A percentile compares a stretch with the other conserved stretches of the same genome.
Evolutionary conservation across 2,888 invertebrate species (phyloP).

Genomic region (Leptodirus hochenwartii): DNA sequence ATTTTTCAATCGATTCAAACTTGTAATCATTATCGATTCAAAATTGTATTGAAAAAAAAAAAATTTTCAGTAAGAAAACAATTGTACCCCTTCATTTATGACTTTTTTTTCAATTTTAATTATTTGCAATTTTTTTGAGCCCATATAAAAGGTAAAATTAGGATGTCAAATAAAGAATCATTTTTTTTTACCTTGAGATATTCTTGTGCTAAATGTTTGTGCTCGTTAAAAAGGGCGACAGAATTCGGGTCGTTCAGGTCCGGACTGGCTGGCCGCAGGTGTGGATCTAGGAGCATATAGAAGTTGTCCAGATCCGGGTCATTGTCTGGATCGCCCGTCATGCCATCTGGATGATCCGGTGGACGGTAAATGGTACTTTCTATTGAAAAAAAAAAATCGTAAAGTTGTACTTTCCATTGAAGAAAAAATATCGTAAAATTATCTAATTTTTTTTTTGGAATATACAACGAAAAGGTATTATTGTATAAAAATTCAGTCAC

Average conservation of each 20-base stretch:
- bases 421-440: too few species aligned
- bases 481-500: too few species aligned
- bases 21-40: not conserved
- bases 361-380: too few species aligned
- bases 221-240: conserved; percentile 71
- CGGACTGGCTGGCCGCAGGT: conserved; percentile 69
- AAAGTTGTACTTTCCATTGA: too few species aligned
- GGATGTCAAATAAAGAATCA: not conserved
- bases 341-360: conserved; percentile 1
- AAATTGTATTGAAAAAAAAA: conserved; percentile 2
- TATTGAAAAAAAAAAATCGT: too few species aligned
- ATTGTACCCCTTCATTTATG: too few species aligned
- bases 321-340: conserved; percentile 5
- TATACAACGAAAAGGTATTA: too few species aligned
- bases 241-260: conserved; percentile 61
- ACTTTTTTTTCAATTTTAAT: too few species aligned
- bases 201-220: conserved; percentile 73
- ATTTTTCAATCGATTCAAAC: not conserved
- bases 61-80: too few species aligned
- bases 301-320: conserved; percentile 46
- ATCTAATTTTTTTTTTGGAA: too few species aligned
- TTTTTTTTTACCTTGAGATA: conserved; percentile 49
- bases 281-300: conserved; percentile 63
- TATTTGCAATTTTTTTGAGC: too few species aligned
- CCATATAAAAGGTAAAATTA: too few species aligned